Base-by-base conservation (phyloP, 1,140 invertebrate genomes). In the Teleopsis dalmanni region DNA sequence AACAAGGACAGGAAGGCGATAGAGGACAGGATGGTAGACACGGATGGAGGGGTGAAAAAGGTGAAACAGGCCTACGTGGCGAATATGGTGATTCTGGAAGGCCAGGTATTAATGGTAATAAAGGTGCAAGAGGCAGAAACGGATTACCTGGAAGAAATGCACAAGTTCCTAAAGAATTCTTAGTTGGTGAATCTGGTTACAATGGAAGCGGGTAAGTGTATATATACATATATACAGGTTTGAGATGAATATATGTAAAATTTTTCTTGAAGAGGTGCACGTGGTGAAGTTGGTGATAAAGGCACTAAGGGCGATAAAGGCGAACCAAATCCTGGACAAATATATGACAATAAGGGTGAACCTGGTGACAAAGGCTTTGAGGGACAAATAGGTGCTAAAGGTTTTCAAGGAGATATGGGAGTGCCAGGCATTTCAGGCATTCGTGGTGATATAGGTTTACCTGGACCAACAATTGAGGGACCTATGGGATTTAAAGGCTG, bases 231-330 rank as follows among this genome's bases (percentile, higher is more conserved):
- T 6, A 33, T 13, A 38, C 21, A 34, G 18, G 7, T 10, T 11
- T 16, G 22, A 34, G 3, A 3, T 25, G n/a, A 33, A 37, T n/a
- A n/a, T 25, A 3, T 19, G 13, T 31, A 14, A n/a, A 11, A 25
- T 41, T 36, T 36, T 27, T 29, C 3, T 47, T 21, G 10, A 6
- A 52, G 66, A 26, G 81, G 81, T 9, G 29, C 27, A 2, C 67
- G 70, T 51, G 78, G 78, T 21, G 68, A 73, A 21, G 41, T 51
- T 3, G 75, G 78, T 31, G 50, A 47, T 10, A 13, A 55, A 8
- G 83, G 84, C 4, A 27, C 59, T 2, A 73, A 72, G 50, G 81
- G 81, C 38, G 69, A 75, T n/a, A 75, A 71, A 46, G 81, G 82
- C 51, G 73, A 75, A 23, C 58, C 71, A 0, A 65, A 71, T 3